Evolutionary conservation across 2,888 invertebrate species (phyloP).

Genomic region (Tenthredo scrophulariae): DNA sequence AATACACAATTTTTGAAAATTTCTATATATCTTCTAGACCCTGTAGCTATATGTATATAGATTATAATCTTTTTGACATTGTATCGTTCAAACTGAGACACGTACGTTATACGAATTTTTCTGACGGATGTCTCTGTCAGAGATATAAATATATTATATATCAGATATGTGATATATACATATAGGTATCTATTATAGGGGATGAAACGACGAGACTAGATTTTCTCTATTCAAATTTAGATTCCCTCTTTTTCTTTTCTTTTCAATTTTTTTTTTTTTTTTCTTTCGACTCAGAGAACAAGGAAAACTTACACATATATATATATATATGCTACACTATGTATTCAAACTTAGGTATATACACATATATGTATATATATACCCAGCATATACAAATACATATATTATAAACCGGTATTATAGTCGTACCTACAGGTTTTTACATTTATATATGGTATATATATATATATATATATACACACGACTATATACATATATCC

Average conservation of each 20-base stretch:
- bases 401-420: constrained; percentile 1
- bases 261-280: background rate
- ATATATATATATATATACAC: background rate
- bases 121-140: background rate
- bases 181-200: background rate
- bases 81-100: background rate
- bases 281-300: background rate
- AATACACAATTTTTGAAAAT: background rate
- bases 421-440: background rate
- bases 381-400: background rate
- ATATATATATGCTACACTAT: background rate
- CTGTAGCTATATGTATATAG: background rate
- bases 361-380: background rate
- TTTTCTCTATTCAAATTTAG: background rate
- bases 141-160: background rate
- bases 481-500: background rate
- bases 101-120: background rate
- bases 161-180: background rate
- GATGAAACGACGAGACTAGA: background rate
- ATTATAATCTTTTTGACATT: background rate
- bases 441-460: background rate
- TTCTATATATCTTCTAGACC: no score
- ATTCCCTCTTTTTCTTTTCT: background rate
- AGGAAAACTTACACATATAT: background rate
- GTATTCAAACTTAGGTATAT: background rate